phyloP scores from a whole-genome alignment of 2,797 vertebrate genomes.

The Anas bernieri region DNA sequence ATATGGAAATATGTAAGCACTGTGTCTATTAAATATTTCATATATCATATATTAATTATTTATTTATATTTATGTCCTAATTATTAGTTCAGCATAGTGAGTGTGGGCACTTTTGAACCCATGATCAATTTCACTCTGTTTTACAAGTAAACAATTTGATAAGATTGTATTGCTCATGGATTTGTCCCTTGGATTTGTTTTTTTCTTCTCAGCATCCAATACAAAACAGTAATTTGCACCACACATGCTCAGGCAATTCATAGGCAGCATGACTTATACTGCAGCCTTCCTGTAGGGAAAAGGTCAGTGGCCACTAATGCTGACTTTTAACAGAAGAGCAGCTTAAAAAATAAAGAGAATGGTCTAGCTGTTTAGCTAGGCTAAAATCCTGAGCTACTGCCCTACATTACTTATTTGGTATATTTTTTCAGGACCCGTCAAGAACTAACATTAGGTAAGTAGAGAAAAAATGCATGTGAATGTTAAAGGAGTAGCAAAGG shows the following conservation, averaged over 20 bases:
- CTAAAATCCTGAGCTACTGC: neutral
- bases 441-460: neutral
- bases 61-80: neutral
- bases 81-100: neutral
- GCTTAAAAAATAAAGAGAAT: neutral
- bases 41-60: neutral
- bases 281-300: no score
- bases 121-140: neutral
- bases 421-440: neutral
- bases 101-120: neutral
- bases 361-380: neutral
- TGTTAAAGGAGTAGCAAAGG: neutral
- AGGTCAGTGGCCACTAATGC: neutral
- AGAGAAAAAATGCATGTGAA: neutral
- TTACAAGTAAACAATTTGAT: neutral
- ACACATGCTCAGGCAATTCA: neutral
- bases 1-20: conserved; percentile 88
- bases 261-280: neutral
- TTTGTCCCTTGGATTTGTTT: neutral
- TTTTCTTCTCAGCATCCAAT: neutral
- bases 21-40: neutral
- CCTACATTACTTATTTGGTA: neutral
- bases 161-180: neutral
- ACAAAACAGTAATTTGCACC: neutral
- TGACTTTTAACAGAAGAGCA: neutral